Percentiles rank a stretch among this genome's conserved stretches.
Evolutionary conservation across 2,113 vertebrate genomes (phyloP).

Genomic region (Albula glossodonta): DNA sequence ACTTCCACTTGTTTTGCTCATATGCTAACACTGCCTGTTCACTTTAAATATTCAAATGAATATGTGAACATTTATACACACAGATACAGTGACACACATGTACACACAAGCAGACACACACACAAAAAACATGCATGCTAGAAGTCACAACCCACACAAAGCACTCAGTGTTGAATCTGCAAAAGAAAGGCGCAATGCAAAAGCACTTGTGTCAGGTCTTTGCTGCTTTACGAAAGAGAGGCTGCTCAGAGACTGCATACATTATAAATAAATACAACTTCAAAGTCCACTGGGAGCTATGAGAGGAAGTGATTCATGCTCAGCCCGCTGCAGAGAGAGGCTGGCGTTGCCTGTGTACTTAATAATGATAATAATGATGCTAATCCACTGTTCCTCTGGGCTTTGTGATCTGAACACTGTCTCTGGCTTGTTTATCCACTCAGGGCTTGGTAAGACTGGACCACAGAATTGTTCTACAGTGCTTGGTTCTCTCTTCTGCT

Average conservation of each 20-base stretch:
- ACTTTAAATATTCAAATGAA: not conserved
- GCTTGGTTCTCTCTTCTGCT: too few species aligned
- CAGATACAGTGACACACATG: not conserved
- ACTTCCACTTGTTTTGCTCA: not conserved
- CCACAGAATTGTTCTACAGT: not conserved
- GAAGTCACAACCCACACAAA: not conserved
- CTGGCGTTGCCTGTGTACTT: not conserved
- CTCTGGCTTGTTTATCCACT: not conserved
- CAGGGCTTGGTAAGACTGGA: not conserved
- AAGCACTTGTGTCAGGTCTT: not conserved
- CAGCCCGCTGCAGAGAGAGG: not conserved
- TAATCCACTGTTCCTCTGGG: conserved; percentile 3
- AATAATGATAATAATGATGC: conserved; percentile 25
- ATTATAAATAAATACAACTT: conserved; percentile 17
- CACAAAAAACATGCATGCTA: not conserved
- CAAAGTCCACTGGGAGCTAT: conserved; percentile 11
- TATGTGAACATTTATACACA: not conserved
- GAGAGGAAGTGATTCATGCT: conserved; percentile 3
- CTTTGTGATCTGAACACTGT: not conserved
- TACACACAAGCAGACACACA: not conserved
- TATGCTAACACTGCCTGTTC: not conserved
- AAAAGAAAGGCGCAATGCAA: not conserved
- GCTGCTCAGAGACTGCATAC: not conserved
- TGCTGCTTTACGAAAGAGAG: not conserved
- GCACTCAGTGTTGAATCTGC: not conserved